Evolutionary conservation across 2,888 invertebrate species (phyloP), one percentile per base, ranked within the genome.

Genomic region (Anorthoa munda): DNA sequence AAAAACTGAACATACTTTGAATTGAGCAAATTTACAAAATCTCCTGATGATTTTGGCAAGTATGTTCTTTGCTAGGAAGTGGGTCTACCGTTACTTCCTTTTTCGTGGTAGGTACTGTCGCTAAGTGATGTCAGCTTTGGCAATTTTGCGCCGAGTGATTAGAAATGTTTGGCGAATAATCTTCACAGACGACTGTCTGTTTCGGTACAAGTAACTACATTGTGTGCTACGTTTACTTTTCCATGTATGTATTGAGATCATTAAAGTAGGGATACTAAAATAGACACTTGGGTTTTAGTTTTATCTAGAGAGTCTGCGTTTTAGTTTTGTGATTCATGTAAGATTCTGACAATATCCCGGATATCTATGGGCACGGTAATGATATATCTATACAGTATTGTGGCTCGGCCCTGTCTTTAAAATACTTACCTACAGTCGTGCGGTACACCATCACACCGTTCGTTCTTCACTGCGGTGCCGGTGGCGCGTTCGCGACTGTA

Each of bases 41-140:
- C 31, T 31, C 0, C 26, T 26, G 18, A 50, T 17, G 18, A 15
- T 31, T 9, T 23, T 21, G 5, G 21, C 11, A 2, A 31, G 4
- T 5, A 2, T 7, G 0, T n/a, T 48, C 0, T 2, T 55, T 12
- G 39, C 0, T n/a, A 45, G 12, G 23, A 53, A 48, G 48, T 79
- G 64, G 79, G 13, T 79, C 12, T 81, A 74, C 81, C 83, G 80
- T 26, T 50, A 0, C 48, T 59, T 59, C 2, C 9, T 79, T 48
- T 68, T 72, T 50, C 18, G 58, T 74, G 70, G 71, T 68, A 68
- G 21, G 26, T 71, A 77, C 65, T 83, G 71, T 79, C 67, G 71
- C 74, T 68, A 63, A 0, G 21, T 82, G 82, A 80, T 72, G 81
- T 83, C 84, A 82, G 23, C 66, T 68, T 83, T 68, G n/a, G 75